phyloP scores from a whole-genome alignment of 2,797 vertebrate genomes.

The Chelidonichthys spinosus region DNA sequence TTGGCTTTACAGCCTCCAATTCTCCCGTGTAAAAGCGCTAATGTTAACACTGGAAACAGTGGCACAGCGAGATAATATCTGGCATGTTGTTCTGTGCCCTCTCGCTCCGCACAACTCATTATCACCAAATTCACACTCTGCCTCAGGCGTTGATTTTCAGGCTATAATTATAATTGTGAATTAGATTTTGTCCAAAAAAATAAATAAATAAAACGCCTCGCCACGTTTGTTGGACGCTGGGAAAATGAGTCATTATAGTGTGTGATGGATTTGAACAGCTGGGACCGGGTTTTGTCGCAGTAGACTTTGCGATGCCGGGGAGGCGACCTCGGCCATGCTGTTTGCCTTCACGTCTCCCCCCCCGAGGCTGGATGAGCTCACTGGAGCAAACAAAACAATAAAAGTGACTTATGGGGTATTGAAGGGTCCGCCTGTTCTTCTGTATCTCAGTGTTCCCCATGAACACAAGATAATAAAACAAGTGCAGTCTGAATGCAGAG shows the following conservation, averaged over 20 bases:
- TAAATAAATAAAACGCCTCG: slow-evolving; percentile 6
- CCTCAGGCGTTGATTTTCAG: slow-evolving; percentile 39
- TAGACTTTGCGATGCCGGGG: slow-evolving; percentile 35
- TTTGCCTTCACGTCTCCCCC: slow-evolving; percentile 38
- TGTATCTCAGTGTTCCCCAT: slow-evolving; percentile 13
- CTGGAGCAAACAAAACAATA: slow-evolving; percentile 70
- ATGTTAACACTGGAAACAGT: not conserved
- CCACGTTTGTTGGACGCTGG: slow-evolving; percentile 42
- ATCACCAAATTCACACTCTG: slow-evolving; percentile 32
- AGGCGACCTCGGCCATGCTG: slow-evolving; percentile 24
- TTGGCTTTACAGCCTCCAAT: not conserved
- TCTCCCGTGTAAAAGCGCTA: not conserved
- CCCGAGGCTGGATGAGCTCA: slow-evolving; percentile 51
- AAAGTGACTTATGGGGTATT: slow-evolving; percentile 59
- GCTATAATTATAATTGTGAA: slow-evolving; percentile 53
- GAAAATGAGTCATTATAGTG: slow-evolving; percentile 38
- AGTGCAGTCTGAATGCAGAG: not conserved
- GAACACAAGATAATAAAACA: slow-evolving; percentile 25
- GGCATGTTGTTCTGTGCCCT: slow-evolving; percentile 27
- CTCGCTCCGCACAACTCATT: slow-evolving; percentile 36
- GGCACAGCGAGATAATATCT: slow-evolving; percentile 19
- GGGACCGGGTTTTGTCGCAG: slow-evolving; percentile 33
- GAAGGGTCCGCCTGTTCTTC: slow-evolving; percentile 29
- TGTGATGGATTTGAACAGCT: slow-evolving; percentile 40
- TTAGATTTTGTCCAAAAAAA: slow-evolving; percentile 6